These are phyloP conservation scores for Rhodinocichla rosea DNA, from an alignment of 2,113 vertebrate species.

Conservation along the genomic window DNA sequence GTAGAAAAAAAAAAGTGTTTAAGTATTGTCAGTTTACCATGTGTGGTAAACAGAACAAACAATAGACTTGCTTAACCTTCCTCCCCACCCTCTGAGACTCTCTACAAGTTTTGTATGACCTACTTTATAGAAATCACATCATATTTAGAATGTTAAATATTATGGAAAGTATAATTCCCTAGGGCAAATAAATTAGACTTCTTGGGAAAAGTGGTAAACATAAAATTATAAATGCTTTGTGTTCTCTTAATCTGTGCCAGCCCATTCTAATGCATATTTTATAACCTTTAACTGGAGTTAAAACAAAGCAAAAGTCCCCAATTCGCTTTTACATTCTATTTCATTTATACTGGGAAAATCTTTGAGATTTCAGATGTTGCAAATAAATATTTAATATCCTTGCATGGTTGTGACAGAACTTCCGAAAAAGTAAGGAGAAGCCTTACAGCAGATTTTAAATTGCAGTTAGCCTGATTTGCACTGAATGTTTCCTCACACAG, in stretches of 20 bases:
- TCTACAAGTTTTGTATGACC: conserved; percentile 51
- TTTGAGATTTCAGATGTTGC: neutral
- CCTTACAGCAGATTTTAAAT: neutral
- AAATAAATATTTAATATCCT: neutral
- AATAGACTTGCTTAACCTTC: conserved; percentile 54
- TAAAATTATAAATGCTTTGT: conserved; percentile 47
- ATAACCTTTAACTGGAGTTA: conserved; percentile 50
- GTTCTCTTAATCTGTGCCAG: conserved; percentile 46
- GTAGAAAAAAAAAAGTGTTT: conserved; percentile 45
- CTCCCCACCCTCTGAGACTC: neutral
- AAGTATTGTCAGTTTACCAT: conserved; percentile 71
- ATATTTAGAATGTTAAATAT: conserved; percentile 58
- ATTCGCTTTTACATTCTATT: neutral
- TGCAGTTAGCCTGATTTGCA: neutral
- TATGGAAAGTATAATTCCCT: conserved; percentile 18
- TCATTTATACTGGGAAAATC: conserved; percentile 28
- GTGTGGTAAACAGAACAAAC: conserved; percentile 68
- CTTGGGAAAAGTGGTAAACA: conserved; percentile 57
- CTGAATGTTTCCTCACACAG: neutral
- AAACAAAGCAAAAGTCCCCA: neutral
- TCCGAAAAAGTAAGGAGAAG: neutral
- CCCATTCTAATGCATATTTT: conserved; percentile 52
- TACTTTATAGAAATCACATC: conserved; percentile 51
- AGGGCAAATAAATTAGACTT: conserved; percentile 48
- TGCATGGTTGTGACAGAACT: neutral